These are phyloP conservation scores for Peromyscus maniculatus DNA, from an alignment of 2,113 vertebrate genomes.

Conservation along the genomic window DNA sequence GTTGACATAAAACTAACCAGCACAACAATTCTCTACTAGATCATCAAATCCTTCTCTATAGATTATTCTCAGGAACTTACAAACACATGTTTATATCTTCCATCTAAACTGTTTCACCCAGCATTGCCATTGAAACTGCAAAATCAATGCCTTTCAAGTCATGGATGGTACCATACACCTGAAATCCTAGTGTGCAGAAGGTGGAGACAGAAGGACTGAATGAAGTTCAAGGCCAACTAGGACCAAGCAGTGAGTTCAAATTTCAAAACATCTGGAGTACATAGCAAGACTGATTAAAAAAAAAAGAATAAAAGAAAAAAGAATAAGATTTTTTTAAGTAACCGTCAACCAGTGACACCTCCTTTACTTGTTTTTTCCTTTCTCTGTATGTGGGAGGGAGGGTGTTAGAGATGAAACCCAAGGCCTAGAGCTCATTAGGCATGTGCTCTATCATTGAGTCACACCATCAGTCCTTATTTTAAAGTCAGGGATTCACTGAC, in stretches of 20 bases:
- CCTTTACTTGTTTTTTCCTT: neutral
- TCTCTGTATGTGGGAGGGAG: neutral
- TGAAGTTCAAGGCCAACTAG: neutral
- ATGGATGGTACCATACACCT: neutral
- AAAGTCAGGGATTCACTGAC: neutral
- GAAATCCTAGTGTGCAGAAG: neutral
- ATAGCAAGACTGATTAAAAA: neutral
- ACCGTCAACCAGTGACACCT: neutral
- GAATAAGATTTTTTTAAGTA: neutral
- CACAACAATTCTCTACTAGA: neutral
- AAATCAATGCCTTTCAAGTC: neutral
- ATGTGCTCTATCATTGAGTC: neutral
- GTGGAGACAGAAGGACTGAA: neutral
- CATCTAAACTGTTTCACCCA: constrained; percentile 5
- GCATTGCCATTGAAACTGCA: neutral
- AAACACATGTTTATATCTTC: neutral
- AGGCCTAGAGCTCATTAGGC: neutral
- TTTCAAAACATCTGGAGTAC: neutral
- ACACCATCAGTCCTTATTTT: neutral
- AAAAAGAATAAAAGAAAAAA: neutral
- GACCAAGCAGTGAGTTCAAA: neutral
- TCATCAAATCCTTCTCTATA: constrained; percentile 19
- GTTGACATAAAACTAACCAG: neutral
- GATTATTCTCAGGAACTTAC: constrained; percentile 40
- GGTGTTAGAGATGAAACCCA: neutral